These are phyloP conservation scores for Epinephelus cyanopodus DNA, from an alignment of 2,113 vertebrate species.

Conservation along the genomic window DNA sequence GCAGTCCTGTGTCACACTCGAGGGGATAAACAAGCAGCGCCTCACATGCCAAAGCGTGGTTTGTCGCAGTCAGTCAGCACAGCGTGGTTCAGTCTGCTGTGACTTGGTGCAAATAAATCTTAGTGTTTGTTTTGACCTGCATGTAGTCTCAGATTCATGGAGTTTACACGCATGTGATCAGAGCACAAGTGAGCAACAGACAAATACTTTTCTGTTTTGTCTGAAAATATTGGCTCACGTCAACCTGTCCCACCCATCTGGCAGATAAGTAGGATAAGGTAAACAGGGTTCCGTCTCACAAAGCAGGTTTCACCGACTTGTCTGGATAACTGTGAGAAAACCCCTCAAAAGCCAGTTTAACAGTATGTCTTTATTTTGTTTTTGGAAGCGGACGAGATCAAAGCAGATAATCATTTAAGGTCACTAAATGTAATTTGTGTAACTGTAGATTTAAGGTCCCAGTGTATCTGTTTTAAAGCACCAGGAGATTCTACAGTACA, in stretches of 20 bases:
- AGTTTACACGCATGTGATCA: not conserved
- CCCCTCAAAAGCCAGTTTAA: not conserved
- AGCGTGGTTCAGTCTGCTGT: not conserved
- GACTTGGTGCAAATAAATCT: not conserved
- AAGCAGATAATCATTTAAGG: not conserved
- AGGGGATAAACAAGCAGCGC: constrained; percentile 27
- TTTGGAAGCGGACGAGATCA: not conserved
- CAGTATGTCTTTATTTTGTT: not conserved
- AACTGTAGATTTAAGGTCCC: too few species aligned
- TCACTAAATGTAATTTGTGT: not conserved
- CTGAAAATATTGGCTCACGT: not conserved
- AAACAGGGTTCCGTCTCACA: not conserved
- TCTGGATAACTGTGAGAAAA: not conserved
- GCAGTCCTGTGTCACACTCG: not conserved
- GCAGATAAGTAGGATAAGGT: not conserved
- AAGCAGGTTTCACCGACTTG: not conserved
- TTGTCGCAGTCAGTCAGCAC: constrained; percentile 35
- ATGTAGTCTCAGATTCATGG: not conserved
- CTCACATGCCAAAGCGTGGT: constrained; percentile 37
- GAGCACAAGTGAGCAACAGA: not conserved
- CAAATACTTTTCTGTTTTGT: constrained; percentile 5
- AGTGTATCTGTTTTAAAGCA: not conserved
- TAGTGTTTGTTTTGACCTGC: constrained; percentile 16
- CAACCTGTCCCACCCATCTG: not conserved
- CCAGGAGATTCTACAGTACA: not conserved